Evolutionary conservation across 2,888 invertebrate genomes (phyloP).

Genomic region (Orthonevra nobilis): DNA sequence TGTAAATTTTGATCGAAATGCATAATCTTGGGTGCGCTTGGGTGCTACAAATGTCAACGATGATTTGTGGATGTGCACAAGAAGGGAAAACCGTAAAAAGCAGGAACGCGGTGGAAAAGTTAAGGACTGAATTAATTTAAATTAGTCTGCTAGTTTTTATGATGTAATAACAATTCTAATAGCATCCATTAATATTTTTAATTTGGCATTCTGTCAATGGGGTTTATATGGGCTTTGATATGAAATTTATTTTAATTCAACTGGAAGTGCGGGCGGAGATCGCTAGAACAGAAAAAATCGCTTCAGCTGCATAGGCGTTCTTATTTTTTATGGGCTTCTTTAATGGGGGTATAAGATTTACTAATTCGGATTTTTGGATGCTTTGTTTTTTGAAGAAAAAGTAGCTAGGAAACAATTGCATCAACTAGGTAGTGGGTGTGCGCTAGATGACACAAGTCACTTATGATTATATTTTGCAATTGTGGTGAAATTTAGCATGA

Average conservation of each 20-base stretch:
- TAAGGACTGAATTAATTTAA: constrained; percentile 8
- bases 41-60: constrained; percentile 38
- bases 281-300: too few species aligned
- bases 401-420: too few species aligned
- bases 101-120: background rate
- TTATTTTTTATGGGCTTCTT: too few species aligned
- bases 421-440: too few species aligned
- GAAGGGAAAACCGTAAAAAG: background rate
- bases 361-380: too few species aligned
- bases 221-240: background rate
- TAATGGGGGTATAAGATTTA: too few species aligned
- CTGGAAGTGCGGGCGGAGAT: too few species aligned
- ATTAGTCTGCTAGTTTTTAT: constrained; percentile 28
- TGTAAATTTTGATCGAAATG: constrained; percentile 5
- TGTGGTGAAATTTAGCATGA: too few species aligned
- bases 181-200: constrained; percentile 11
- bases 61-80: constrained; percentile 28
- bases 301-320: too few species aligned
- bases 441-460: too few species aligned
- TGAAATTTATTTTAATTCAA: constrained; percentile 1
- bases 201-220: constrained; percentile 2
- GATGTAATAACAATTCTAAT: constrained; percentile 29
- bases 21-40: constrained; percentile 5
- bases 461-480: too few species aligned
- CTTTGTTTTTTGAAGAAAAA: too few species aligned